Evolutionary conservation across 2,888 invertebrate genomes (phyloP).

Genomic region (Coenonympha glycerion): DNA sequence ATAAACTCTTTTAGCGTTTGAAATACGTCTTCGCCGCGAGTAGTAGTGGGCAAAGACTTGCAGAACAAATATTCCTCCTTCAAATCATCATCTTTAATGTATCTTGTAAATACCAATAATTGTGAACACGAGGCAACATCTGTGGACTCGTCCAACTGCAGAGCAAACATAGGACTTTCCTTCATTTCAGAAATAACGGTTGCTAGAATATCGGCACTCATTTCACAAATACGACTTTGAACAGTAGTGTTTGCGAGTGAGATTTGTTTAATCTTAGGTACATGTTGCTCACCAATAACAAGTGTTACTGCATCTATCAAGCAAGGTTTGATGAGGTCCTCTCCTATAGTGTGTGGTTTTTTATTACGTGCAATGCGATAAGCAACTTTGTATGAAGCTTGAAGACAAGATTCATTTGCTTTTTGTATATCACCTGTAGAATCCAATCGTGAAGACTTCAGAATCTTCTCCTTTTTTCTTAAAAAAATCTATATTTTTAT

Average conservation of each 20-base stretch:
- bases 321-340: constrained; percentile 27
- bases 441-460: too few relatives aligned
- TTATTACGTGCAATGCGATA: constrained; percentile 3
- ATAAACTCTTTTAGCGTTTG: constrained; percentile 29
- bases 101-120: constrained; percentile 18
- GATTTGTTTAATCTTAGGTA: constrained; percentile 26
- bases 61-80: constrained; percentile 30
- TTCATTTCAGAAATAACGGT: constrained; percentile 22
- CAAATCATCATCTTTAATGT: constrained; percentile 27
- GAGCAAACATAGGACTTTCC: constrained; percentile 14
- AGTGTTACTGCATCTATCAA: constrained; percentile 28
- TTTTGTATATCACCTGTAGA: too few relatives aligned
- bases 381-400: constrained; percentile 28
- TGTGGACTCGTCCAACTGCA: neutral
- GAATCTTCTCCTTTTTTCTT: too few relatives aligned
- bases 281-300: constrained; percentile 25
- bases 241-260: constrained; percentile 25
- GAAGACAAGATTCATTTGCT: too few relatives aligned
- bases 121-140: constrained; percentile 30
- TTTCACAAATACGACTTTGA: constrained; percentile 20
- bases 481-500: constrained; percentile 19
- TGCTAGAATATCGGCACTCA: too few relatives aligned
- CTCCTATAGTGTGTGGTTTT: constrained; percentile 15
- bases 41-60: constrained; percentile 31
- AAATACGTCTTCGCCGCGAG: constrained; percentile 30